phyloP scores from a whole-genome alignment of 2,888 invertebrate species.

The Lithophane leautieri region DNA sequence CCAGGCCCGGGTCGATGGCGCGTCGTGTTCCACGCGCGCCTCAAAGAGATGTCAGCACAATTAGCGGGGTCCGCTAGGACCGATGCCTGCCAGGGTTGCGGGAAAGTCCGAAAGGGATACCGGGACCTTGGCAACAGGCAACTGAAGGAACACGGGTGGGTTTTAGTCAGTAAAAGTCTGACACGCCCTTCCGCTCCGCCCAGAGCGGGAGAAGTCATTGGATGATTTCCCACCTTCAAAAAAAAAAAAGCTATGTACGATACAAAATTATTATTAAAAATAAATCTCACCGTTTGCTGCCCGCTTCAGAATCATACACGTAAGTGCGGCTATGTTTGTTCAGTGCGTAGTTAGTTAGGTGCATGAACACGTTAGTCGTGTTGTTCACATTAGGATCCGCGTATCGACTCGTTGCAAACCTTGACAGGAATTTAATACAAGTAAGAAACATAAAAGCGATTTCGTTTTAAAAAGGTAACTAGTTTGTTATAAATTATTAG shows the following conservation, averaged over 20 bases:
- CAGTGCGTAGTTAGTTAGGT: constrained; percentile 97
- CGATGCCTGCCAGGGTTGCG: too few relatives aligned
- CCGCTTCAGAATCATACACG: constrained; percentile 95
- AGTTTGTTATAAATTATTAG: background rate
- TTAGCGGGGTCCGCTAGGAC: too few relatives aligned
- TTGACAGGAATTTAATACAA: constrained; percentile 68
- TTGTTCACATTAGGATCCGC: constrained; percentile 95
- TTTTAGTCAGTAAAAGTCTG: too few relatives aligned
- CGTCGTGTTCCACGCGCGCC: too few relatives aligned
- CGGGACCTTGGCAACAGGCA: too few relatives aligned
- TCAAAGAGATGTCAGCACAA: too few relatives aligned
- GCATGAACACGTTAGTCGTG: constrained; percentile 97
- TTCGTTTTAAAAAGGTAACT: background rate
- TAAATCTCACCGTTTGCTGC: constrained; percentile 94
- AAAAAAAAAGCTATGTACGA: background rate
- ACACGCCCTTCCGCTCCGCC: too few relatives aligned
- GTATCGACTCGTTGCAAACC: constrained; percentile 97
- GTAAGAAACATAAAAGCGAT: background rate
- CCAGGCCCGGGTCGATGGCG: too few relatives aligned
- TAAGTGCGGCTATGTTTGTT: constrained; percentile 97
- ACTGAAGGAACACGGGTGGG: too few relatives aligned
- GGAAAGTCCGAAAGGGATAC: too few relatives aligned
- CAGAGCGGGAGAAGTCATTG: too few relatives aligned
- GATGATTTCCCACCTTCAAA: too few relatives aligned
- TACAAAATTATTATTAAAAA: background rate